Percentiles rank a stretch among this genome's conserved stretches.
These are phyloP conservation scores for Oasisia sp. DNA, from an alignment of 2,888 invertebrate genomes.

Conservation along the genomic window DNA sequence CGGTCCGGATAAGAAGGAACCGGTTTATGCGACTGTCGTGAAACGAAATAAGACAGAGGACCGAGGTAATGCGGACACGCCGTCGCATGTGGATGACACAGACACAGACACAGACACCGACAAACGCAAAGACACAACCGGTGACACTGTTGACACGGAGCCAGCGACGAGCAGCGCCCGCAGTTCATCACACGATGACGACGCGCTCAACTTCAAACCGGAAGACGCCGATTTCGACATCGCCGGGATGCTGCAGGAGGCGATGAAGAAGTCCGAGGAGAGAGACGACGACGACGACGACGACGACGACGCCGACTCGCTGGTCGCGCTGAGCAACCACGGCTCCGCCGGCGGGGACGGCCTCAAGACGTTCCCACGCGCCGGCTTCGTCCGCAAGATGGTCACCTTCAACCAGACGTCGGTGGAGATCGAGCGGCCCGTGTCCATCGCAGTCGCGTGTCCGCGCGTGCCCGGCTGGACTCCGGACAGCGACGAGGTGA, in stretches of 20 bases:
- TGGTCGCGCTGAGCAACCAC: background rate
- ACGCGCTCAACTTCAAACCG: background rate
- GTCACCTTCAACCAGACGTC: background rate
- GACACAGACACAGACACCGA: background rate
- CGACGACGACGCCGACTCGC: background rate
- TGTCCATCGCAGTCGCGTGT: background rate
- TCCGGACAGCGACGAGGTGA: background rate
- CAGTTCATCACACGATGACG: background rate
- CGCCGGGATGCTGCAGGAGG: background rate
- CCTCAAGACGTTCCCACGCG: background rate
- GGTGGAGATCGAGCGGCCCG: background rate
- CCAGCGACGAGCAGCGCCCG: background rate
- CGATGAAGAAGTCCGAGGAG: background rate
- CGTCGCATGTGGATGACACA: background rate
- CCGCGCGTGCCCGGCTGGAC: background rate
- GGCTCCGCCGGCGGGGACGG: background rate
- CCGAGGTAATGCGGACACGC: background rate
- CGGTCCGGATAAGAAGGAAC: background rate
- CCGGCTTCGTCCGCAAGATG: background rate
- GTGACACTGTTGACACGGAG: background rate
- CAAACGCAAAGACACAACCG: background rate
- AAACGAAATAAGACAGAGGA: background rate
- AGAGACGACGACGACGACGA: background rate
- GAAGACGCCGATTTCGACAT: constrained; percentile 6
- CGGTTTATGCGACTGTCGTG: background rate